Base-by-base conservation (phyloP, 2,113 vertebrate genomes). In the Okapia johnstoni region DNA sequence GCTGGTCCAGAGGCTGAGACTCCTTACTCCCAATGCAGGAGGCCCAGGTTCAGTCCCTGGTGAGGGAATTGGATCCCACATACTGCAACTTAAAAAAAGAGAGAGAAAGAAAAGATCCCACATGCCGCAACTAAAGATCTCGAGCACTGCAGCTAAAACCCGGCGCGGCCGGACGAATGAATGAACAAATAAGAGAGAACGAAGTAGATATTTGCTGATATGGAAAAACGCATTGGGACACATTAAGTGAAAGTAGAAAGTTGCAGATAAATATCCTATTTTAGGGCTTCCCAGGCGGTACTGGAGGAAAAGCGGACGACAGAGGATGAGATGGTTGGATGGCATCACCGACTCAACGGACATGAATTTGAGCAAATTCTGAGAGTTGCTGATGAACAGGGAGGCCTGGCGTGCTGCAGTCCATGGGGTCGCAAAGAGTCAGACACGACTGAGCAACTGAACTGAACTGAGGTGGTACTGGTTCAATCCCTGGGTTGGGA, bases 211-310 rank as follows among this genome's bases (percentile, higher is more conserved):
- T 63, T 50, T 79, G 63, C 66, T 28, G 15, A 61, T 85, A 28
- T 0, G 48, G 61, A 89, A 94, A 81, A 52, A 46, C 25, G 19
- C n/a, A 16, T 26, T 86, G 25, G 33, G 48, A 30, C 43, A 90
- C 54, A 61, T 10, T 77, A 79, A 91, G 36, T 90, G 66, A 79
- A 79, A 85, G 79, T 26, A 36, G 13, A 57, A 77, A 48, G 15
- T 85, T 91, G 48, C 40, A 55, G 70, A 86, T 58, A 86, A 55
- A 63, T 91, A 52, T 73, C n/a, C n/a, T 73, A 23, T 73, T 73
- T 40, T 40, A 73, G 36, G 66, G 19, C 19, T 73, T 40, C 66
- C 66, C 66, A 73, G 66, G 36, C 40, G 10, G 66, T 40, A 73
- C n/a, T 73, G n/a, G 36, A 40, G 36, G 66, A 73, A 73, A 73